These are phyloP conservation scores for Callyntrura sp. DNA, from an alignment of 2,888 invertebrate species.

Conservation along the genomic window DNA sequence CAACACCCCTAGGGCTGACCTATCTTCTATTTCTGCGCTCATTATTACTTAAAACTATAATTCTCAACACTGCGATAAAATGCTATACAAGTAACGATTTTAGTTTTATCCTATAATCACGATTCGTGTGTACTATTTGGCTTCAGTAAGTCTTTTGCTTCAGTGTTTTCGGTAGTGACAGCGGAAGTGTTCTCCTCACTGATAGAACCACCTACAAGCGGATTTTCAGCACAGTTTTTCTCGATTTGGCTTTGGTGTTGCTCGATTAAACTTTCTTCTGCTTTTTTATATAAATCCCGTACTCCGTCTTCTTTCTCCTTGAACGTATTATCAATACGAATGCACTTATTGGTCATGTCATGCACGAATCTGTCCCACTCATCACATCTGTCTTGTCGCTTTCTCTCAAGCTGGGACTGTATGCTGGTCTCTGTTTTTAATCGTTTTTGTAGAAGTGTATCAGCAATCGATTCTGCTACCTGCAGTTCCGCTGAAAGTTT, in stretches of 20 bases:
- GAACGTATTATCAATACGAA: constrained; percentile 91
- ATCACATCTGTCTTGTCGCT: constrained; percentile 87
- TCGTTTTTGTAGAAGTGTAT: constrained; percentile 78
- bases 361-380: constrained; percentile 92
- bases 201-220: neutral
- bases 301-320: constrained; percentile 92
- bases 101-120: neutral
- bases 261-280: constrained; percentile 88
- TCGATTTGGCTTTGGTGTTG: neutral
- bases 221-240: neutral
- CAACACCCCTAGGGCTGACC: constrained; percentile 86
- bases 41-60: constrained; percentile 20
- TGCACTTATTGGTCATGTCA: constrained; percentile 91
- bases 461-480: constrained; percentile 86
- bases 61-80: neutral
- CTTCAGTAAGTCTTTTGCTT: constrained; percentile 27
- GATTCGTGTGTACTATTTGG: neutral
- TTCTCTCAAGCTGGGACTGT: constrained; percentile 85
- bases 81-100: neutral
- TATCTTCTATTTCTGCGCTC: constrained; percentile 69
- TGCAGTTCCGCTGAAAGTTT: constrained; percentile 89
- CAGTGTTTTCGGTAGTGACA: neutral
- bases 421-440: constrained; percentile 74
- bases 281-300: constrained; percentile 90
- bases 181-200: neutral